Evolutionary conservation across 2,888 invertebrate species (phyloP), one percentile per base, ranked within the genome.

Genomic region (Lasioglossum zephyrum): DNA sequence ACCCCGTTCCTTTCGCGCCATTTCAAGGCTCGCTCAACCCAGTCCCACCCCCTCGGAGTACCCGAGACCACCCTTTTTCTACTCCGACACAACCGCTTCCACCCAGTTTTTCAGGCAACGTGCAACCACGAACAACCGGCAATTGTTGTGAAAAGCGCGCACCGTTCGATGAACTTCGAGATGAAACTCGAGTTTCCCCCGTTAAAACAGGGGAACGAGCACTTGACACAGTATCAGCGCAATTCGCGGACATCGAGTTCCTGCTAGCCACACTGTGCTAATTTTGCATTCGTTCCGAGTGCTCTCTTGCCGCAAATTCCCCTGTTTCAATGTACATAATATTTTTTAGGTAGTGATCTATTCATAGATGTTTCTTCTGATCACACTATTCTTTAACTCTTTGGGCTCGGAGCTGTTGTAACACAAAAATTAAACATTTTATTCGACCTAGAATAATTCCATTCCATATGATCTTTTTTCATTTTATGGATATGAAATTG

Each of bases 1-100:
- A 72, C 85, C 83, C 83, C 84, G 82, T 90, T 87, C 81, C 84
- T 89, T 86, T 79, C 89, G 81, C 86, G 84, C 86, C 86, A 87
- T 90, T 90, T 89, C 84, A 70, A 81, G 69, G 82, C 84, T 73
- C 77, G 78, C 63, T 6, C 31, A 18, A 22, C 9, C 39, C 69
- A 11, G 4, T 39, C 39, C 66, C 36, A 16, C 66, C 8, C 16
- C 66, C 66, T 66, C 26, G 60, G 16, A 63, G 5, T 6, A 63
- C 60, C 26, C 16, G 31, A 13, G 60, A 31, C 31, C 60, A 39
- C 22, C 69, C 18, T 9, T 22, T 69, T 39, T 39, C 69, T 69
- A 22, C 66, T 31, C 66, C 18, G 8, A 8, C 18, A 6, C 18
- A 18, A 22, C 36, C 66, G 66, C 66, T 66, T 66, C 18, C 18